phyloP scores from a whole-genome alignment of 2,113 vertebrate genomes.

The Solea solea region DNA sequence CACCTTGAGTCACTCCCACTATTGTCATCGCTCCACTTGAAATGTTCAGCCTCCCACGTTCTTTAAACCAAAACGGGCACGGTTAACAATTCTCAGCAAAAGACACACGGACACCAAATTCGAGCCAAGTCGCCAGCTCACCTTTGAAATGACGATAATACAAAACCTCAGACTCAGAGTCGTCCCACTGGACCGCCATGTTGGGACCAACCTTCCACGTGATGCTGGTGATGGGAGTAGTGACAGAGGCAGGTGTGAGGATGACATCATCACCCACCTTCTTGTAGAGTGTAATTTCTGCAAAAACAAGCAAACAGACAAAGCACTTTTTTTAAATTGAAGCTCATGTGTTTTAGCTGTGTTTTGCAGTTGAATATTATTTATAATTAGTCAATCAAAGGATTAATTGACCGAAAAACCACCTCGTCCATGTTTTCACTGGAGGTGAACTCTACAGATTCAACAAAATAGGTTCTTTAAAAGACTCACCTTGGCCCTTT shows the following conservation, averaged over 20 bases:
- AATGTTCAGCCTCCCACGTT: background rate
- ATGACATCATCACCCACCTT: slow-evolving; percentile 15
- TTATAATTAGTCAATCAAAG: too few species aligned
- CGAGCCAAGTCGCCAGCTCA: background rate
- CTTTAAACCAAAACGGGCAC: slow-evolving; percentile 11
- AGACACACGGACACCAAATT: background rate
- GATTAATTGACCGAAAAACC: too few species aligned
- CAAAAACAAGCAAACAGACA: background rate
- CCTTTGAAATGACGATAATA: slow-evolving; percentile 25
- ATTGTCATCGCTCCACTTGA: slow-evolving; percentile 53
- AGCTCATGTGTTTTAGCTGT: too few species aligned
- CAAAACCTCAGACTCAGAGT: rapidly evolving
- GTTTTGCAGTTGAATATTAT: too few species aligned
- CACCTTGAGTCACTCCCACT: rapidly evolving
- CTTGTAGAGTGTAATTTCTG: background rate
- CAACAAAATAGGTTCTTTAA: too few species aligned
- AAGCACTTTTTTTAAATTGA: too few species aligned
- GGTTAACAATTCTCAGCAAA: background rate
- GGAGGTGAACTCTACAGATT: too few species aligned
- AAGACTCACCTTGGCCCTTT: too few species aligned
- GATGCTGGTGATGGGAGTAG: rapidly evolving
- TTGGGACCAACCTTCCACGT: rapidly evolving
- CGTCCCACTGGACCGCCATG: slow-evolving; percentile 13
- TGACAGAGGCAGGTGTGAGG: background rate
- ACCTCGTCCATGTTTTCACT: too few species aligned